These are phyloP conservation scores for Micromys minutus DNA, from an alignment of 2,113 vertebrate species.

Conservation along the genomic window DNA sequence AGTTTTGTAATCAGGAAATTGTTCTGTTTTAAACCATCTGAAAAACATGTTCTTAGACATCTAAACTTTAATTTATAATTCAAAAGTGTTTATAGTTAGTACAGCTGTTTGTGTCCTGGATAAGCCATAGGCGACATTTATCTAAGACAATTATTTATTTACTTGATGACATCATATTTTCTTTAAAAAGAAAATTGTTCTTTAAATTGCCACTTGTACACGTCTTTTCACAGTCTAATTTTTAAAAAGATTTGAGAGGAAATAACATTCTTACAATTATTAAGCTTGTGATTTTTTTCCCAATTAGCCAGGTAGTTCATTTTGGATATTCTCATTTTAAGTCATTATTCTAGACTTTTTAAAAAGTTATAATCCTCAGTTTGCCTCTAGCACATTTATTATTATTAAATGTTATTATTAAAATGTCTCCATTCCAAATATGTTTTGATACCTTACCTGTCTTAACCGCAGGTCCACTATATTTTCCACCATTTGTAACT, in stretches of 20 bases:
- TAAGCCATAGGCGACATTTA: not conserved
- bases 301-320: constrained; percentile 6
- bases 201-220: constrained; percentile 20
- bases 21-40: not conserved
- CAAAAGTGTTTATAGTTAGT: not conserved
- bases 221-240: not conserved
- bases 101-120: not conserved
- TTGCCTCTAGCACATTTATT: constrained; percentile 12
- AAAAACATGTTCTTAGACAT: constrained; percentile 45
- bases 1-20: constrained; percentile 41
- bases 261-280: constrained; percentile 17
- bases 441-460: not conserved
- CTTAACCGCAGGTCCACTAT: not conserved
- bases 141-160: constrained; percentile 3
- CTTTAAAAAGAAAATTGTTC: constrained; percentile 30
- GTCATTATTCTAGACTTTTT: not conserved
- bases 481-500: constrained; percentile 11
- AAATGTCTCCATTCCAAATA: constrained; percentile 4
- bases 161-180: constrained; percentile 24
- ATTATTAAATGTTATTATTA: constrained; percentile 19
- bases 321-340: constrained; percentile 42
- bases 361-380: not conserved
- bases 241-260: constrained; percentile 28
- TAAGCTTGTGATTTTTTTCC: constrained; percentile 5
- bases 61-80: constrained; percentile 47